Percentiles rank a stretch among this genome's conserved stretches.
Evolutionary conservation across 2,797 vertebrate species (phyloP).

Genomic region (Eulemur coronatus): DNA sequence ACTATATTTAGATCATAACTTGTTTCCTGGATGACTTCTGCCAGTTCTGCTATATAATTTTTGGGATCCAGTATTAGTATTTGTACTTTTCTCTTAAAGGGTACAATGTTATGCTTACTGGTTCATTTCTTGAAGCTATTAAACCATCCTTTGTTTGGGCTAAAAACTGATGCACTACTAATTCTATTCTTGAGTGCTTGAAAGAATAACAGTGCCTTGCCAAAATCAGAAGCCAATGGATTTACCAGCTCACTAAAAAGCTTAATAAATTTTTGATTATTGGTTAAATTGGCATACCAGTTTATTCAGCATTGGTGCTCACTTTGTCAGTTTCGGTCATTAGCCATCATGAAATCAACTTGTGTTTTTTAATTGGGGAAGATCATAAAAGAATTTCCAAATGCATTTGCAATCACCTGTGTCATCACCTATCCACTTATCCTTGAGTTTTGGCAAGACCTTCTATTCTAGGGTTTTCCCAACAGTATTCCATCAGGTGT

Average conservation of each 20-base stretch:
- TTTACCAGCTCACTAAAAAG: not conserved
- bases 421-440: not conserved
- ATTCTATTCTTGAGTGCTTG: not conserved
- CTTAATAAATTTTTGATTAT: not conserved
- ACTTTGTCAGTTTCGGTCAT: conserved; percentile 27
- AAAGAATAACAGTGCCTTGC: conserved; percentile 2
- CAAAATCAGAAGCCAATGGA: not conserved
- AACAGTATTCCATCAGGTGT: not conserved
- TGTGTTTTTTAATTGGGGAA: conserved; percentile 43
- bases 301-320: not conserved
- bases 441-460: not conserved
- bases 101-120: not conserved
- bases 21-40: conserved; percentile 18
- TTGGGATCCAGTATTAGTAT: not conserved
- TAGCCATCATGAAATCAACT: not conserved
- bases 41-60: not conserved
- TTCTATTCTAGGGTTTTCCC: conserved; percentile 23
- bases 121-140: conserved; percentile 38
- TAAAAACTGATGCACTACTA: not conserved
- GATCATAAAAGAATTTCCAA: conserved; percentile 36
- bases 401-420: not conserved
- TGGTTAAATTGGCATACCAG: not conserved
- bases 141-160: conserved; percentile 13
- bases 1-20: not conserved
- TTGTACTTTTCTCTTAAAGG: not conserved